These are phyloP conservation scores for Lepilemur ruficaudatus DNA, from an alignment of 2,797 vertebrate genomes.

Conservation along the genomic window DNA sequence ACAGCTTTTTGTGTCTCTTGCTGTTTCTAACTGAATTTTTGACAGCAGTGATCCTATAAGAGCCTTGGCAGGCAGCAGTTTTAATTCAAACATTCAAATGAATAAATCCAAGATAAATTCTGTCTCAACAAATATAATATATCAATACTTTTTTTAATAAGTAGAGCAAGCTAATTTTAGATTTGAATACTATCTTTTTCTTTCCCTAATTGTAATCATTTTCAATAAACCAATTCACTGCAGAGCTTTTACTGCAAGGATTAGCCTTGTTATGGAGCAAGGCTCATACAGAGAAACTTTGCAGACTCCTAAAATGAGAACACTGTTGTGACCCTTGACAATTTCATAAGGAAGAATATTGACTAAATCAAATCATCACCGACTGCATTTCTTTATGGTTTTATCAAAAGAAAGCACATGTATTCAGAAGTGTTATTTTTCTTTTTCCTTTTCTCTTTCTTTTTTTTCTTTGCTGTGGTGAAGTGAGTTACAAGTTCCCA, in stretches of 20 bases:
- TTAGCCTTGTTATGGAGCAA: not conserved
- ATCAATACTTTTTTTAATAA: not conserved
- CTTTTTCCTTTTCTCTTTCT: not conserved
- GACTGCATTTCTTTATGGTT: not conserved
- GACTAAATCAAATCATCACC: not conserved
- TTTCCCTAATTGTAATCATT: not conserved
- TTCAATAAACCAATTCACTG: not conserved
- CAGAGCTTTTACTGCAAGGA: not conserved
- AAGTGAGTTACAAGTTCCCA: conserved; percentile 35
- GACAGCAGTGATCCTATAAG: not conserved
- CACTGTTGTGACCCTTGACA: not conserved
- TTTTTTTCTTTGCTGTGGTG: not conserved
- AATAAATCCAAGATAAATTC: conserved; percentile 39
- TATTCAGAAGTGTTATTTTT: conserved; percentile 12
- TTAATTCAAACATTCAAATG: not conserved
- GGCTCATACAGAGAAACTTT: not conserved
- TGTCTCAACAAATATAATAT: not conserved
- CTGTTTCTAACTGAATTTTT: not conserved
- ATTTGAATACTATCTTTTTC: not conserved
- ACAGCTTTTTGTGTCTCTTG: not conserved
- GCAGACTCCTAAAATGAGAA: not conserved
- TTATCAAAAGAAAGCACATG: not conserved
- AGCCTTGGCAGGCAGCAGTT: not conserved
- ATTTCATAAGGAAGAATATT: not conserved
- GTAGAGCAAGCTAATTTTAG: not conserved